Evolutionary conservation across 2,797 vertebrate genomes (phyloP), one percentile per base, ranked within the genome.

Genomic region (Adelosebastes latens): DNA sequence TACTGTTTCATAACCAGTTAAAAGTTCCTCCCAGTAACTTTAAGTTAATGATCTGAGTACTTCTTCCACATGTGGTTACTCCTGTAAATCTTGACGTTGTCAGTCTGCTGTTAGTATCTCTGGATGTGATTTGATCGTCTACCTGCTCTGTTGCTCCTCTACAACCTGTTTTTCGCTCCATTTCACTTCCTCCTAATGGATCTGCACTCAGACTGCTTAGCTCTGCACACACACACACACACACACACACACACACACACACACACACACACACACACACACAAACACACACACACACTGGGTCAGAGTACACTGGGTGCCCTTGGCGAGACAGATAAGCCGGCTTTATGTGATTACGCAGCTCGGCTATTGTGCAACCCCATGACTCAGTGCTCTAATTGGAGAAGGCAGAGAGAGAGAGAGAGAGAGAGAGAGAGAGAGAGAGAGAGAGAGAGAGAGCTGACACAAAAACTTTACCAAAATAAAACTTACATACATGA

Each of bases 321-420:
- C 96, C 95, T 95, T 94, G 95, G 94, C 83, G 62, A 88, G 84
- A 93, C 92, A 91, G 95, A 95, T 95, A 96, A 96, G 92, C 89
- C 80, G 68, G 13, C 24, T 82, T 88, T 93, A 94, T 91, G 62
- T 82, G 92, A 95, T 95, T 94, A 92, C 86, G 61, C 82, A 63
- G 84, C 80, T 68, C 53, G 11, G 74, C 75, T 89, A 92, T 93
- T 95, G 93, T 90, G 90, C 88, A 93, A 93, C 88, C 87, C 88
- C 92, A 87, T 95, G 94, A 93, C 93, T 95, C 92, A 91, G 81
- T 29, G 86, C 79, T 87, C 84, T 89, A 82, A 90, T 82, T 88
- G 87, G 79, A 84, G 80, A 42, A 6, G 31, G 34, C 66, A 61
- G 32, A 55, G 42, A 42, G 56, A n/a, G 53, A 27, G 29, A 31